Evolutionary conservation across 1,140 invertebrate species (phyloP).

Genomic region (Drosophila biarmipes): DNA sequence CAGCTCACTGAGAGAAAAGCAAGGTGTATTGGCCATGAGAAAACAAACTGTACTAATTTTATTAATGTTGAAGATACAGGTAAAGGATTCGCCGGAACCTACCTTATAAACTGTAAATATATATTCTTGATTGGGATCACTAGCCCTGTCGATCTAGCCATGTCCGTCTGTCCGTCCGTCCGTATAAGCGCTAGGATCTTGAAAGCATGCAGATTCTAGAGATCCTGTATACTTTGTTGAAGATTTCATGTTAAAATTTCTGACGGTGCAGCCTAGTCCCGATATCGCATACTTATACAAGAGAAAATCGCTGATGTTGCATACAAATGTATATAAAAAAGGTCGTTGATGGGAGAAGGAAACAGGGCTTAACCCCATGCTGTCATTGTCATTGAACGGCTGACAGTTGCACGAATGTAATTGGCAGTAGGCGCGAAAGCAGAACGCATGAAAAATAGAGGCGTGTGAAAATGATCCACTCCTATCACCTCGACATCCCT

Average conservation of each 20-base stretch:
- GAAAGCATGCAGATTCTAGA: no score
- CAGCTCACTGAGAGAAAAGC: slow-evolving; percentile 6
- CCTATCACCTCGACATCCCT: slow-evolving; percentile 21
- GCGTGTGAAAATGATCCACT: slow-evolving; percentile 61
- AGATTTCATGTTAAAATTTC: neutral
- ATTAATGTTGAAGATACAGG: no score
- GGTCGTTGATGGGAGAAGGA: neutral
- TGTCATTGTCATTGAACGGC: slow-evolving; percentile 60
- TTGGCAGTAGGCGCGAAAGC: slow-evolving; percentile 62
- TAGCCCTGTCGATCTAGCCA: no score
- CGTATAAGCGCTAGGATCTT: no score
- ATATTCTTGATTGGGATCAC: no score
- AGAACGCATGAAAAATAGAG: slow-evolving; percentile 63
- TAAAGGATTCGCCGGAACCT: no score
- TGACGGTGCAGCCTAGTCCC: slow-evolving; percentile 12
- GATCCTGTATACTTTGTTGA: no score
- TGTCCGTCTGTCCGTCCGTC: no score
- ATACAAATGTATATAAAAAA: neutral
- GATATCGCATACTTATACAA: slow-evolving; percentile 14
- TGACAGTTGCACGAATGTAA: slow-evolving; percentile 63
- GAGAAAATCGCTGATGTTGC: slow-evolving; percentile 31
- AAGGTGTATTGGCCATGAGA: neutral
- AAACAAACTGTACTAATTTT: no score
- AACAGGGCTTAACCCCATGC: slow-evolving; percentile 39
- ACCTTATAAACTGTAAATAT: no score